A percentile compares a stretch with the other conserved stretches of the same genome.
phyloP scores from a whole-genome alignment of 1,140 invertebrate species.

The Pseudomyrmex pallidus region DNA sequence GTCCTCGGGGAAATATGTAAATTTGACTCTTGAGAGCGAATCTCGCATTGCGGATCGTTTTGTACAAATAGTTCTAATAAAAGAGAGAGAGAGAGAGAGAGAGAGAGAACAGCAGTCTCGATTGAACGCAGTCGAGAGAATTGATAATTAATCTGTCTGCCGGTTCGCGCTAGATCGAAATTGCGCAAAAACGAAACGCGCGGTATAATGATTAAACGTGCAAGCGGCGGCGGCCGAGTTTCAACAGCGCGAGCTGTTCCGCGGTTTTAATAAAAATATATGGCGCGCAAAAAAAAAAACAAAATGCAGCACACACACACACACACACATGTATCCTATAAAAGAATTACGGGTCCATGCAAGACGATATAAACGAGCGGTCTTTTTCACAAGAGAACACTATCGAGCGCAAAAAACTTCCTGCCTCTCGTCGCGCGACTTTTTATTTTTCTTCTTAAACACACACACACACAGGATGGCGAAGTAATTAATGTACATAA shows the following conservation, averaged over 20 bases:
- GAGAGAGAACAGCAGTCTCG: no score
- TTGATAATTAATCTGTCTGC: constrained; percentile 51
- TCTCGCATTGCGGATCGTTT: constrained; percentile 27
- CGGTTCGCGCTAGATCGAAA: constrained; percentile 33
- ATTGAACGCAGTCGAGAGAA: constrained; percentile 18
- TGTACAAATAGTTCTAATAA: constrained; percentile 36
- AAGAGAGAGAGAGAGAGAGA: background rate
- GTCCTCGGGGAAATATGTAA: constrained; percentile 41
- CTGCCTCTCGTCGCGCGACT: background rate
- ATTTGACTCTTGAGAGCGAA: constrained; percentile 27
- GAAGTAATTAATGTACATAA: constrained; percentile 18
- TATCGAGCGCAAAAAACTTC: constrained; percentile 10
- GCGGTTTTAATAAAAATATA: constrained; percentile 54
- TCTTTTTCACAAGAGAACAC: constrained; percentile 1
- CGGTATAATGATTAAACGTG: background rate
- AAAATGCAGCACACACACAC: no score
- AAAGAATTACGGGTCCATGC: constrained; percentile 35
- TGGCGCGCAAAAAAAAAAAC: background rate
- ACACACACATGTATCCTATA: background rate
- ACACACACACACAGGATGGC: background rate
- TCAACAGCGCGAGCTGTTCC: background rate
- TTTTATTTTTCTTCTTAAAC: constrained; percentile 35
- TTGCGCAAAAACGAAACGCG: constrained; percentile 4
- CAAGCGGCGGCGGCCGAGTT: background rate
- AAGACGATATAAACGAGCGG: constrained; percentile 23